Evolutionary conservation across 1,140 invertebrate genomes (phyloP), one percentile per base, ranked within the genome.

Genomic region (Pentalonia nigronervosa): DNA sequence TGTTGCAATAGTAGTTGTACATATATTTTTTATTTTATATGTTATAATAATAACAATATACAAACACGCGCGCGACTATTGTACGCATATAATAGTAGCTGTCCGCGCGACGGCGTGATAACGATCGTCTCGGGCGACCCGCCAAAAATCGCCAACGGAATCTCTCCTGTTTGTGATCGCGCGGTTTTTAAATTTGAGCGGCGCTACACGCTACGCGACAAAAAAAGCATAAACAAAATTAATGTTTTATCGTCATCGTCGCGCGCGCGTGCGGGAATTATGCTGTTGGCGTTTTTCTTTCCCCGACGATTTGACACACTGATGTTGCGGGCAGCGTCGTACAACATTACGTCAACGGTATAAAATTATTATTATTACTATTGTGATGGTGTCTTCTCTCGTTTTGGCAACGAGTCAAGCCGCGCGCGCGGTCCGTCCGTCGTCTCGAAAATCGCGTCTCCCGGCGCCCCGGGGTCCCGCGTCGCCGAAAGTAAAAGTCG

Each of bases 401-500:
- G 45, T 34, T 11, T 88, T 88, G 86, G 86, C 86, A 88, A 48
- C 45, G 86, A 41, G n/a, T 88, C 86, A 88, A 83, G 34, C 76
- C 7, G 17, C 76, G 76, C 34, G 76, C 14, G 83, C n/a, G n/a
- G 60, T 76, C 7, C 30, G 60, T 76, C 60, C 30, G 60, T 76
- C 60, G 60, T 76, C 60, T 76, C 60, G 60, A 76, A 76, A 76
- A 76, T 88, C 25, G 21, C 83, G 8, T 88, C 25, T 47, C 41
- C 0, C 36, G 87, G 30, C 83, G 83, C 83, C 21, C 48, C 17
- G 86, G 7, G 30, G 88, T 47, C 48, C 50, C 89, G 34, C n/a
- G 34, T 41, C 34, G 14, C 56, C 14, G 36, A 90, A 90, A 90
- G 89, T 90, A 90, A 90, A 90, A 90, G 89, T 90, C 53, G 21